phyloP scores from a whole-genome alignment of 2,888 invertebrate genomes.

The Uropetala carovei region DNA sequence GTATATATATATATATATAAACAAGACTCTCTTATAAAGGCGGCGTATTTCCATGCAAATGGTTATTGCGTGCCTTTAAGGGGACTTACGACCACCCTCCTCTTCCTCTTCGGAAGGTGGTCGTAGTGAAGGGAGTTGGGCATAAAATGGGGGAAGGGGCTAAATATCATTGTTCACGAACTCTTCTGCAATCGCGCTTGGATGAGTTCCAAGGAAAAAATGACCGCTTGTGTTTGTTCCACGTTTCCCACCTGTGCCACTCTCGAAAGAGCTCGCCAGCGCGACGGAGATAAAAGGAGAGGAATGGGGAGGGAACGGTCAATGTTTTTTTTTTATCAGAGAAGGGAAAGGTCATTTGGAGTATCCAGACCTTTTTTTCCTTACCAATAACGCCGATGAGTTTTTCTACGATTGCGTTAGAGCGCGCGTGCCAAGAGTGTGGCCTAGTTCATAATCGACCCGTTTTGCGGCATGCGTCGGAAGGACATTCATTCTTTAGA shows the following conservation, averaged over 20 bases:
- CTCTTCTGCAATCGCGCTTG: slow-evolving; percentile 36
- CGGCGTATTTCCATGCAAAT: background rate
- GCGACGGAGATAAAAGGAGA: background rate
- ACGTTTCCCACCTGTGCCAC: background rate
- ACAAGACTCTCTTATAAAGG: background rate
- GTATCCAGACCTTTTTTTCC: background rate
- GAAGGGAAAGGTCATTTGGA: background rate
- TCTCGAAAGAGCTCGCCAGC: background rate
- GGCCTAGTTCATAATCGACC: background rate
- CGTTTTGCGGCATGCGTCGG: background rate
- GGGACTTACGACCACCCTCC: background rate
- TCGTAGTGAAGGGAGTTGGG: background rate
- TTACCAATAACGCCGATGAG: background rate
- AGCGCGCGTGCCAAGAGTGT: background rate
- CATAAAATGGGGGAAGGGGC: background rate
- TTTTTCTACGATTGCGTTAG: background rate
- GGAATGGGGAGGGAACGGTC: background rate
- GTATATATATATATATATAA: too few species aligned
- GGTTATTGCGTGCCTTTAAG: background rate
- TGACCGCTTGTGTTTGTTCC: background rate
- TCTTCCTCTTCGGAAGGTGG: background rate
- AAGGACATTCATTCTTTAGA: background rate
- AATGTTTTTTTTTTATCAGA: background rate
- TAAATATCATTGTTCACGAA: slow-evolving; percentile 42
- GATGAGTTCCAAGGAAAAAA: slow-evolving; percentile 23